Base-by-base conservation (phyloP, 2,888 invertebrate genomes). In the Gibbula magus region DNA sequence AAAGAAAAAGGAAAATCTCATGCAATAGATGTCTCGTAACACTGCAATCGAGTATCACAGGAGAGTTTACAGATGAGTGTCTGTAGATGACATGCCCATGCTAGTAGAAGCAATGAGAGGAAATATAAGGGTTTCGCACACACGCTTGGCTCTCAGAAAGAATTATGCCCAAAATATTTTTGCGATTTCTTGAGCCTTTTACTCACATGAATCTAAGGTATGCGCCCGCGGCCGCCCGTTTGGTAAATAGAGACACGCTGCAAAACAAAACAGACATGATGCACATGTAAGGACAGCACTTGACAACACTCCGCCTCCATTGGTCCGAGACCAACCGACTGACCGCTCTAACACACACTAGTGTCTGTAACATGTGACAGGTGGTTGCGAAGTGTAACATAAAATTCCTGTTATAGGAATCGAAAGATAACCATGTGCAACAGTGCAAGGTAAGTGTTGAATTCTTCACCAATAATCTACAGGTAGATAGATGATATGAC, bases 131-230 rank as follows among this genome's bases (percentile, higher is more conserved):
- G 35, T 20, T 35, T 35, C 29, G 35, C 70, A 35, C 66, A 66
- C 70, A 70, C 70, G 70, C 70, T 70, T 70, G 32, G 70, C 32
- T 70, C 20, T 70, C 70, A 35, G 29, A 35, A 70, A 35, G 29
- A 70, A 35, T 39, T 70, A 70, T 35, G 70, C 70, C 39, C 32
- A 70, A 70, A 39, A 39, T 70, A 39, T 18, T 10, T 35, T 70
- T 70, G 35, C 35, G 53, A 54, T n/a, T 39, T 32, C 22, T 53
- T 75, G 45, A 39, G 16, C 35, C 74, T 66, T 29, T 79, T 85
- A 87, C 86, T 87, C 87, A 89, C 88, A 83, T 86, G 87, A 83
- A 79, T 86, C 87, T 74, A 88, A 56, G 56, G 88, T 88, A 78
- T 87, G 83, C 29, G 89, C 88, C n/a, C 88, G 82, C 18, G 84